A percentile compares a stretch with the other conserved stretches of the same genome.
These are phyloP conservation scores for Caenorhabditis sinica DNA, from an alignment of 2,888 invertebrate species.

Conservation along the genomic window DNA sequence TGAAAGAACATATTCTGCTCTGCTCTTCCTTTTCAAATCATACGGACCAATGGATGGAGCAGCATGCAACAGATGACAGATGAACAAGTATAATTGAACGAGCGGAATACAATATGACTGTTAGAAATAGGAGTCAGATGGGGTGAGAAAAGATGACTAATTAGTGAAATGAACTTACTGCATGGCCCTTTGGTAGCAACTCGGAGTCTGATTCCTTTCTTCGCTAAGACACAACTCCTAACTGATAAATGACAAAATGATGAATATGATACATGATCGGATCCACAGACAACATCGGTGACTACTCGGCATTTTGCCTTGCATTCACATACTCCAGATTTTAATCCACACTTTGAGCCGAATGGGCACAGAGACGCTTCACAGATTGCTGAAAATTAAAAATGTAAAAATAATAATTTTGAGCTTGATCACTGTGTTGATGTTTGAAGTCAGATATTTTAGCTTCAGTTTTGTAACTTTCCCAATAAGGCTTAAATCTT, in stretches of 20 bases:
- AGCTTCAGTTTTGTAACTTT: too few species aligned
- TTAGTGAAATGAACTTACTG: slow-evolving; percentile 63
- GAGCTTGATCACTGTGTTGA: too few species aligned
- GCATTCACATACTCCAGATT: slow-evolving; percentile 75
- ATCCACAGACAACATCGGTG: slow-evolving; percentile 70
- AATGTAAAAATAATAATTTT: too few species aligned
- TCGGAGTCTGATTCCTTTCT: slow-evolving; percentile 59
- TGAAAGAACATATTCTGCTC: slow-evolving; percentile 37
- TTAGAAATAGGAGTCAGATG: slow-evolving; percentile 28
- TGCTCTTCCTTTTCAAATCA: slow-evolving; percentile 39
- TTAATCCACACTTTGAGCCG: slow-evolving; percentile 73
- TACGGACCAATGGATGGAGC: slow-evolving; percentile 47
- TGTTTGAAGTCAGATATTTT: too few species aligned
- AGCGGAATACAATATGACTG: slow-evolving; percentile 26
- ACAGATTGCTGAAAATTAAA: slow-evolving; percentile 71
- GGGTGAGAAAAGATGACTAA: slow-evolving; percentile 5
- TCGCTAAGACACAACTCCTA: slow-evolving; percentile 67
- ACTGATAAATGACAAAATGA: slow-evolving; percentile 74
- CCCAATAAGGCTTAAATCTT: too few species aligned
- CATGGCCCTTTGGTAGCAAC: slow-evolving; percentile 69
- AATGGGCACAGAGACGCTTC: slow-evolving; percentile 72
- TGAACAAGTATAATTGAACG: slow-evolving; percentile 39
- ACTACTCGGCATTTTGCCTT: slow-evolving; percentile 66
- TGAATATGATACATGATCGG: slow-evolving; percentile 73
- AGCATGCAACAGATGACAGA: slow-evolving; percentile 50